These are phyloP conservation scores for Zootermopsis nevadensis DNA, from an alignment of 2,888 invertebrate species.

Conservation along the genomic window DNA sequence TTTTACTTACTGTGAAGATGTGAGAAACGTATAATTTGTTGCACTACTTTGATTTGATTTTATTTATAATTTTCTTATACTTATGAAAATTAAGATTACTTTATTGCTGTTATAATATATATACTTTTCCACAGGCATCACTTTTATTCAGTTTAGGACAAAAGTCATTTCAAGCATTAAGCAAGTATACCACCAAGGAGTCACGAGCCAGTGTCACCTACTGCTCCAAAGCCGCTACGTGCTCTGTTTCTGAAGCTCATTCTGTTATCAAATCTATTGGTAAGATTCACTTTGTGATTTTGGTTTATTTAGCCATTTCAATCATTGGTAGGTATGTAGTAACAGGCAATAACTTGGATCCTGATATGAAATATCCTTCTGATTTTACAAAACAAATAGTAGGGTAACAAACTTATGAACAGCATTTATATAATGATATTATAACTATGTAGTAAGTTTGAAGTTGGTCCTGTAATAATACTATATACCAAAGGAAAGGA, in stretches of 20 bases:
- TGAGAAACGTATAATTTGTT: too few relatives aligned
- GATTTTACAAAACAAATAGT: too few relatives aligned
- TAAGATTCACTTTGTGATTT: neutral
- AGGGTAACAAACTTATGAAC: too few relatives aligned
- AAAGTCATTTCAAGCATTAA: neutral
- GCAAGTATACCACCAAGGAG: slow-evolving; percentile 28
- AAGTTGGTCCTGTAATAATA: too few relatives aligned
- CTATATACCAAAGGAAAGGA: too few relatives aligned
- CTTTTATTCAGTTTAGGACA: neutral
- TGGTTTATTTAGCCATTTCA: too few relatives aligned
- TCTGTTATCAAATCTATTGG: neutral
- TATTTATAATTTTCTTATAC: neutral
- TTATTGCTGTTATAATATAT: neutral
- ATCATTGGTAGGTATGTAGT: too few relatives aligned
- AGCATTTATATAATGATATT: neutral
- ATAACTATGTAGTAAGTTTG: too few relatives aligned
- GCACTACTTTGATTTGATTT: neutral
- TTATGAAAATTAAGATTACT: neutral
- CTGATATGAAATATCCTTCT: too few relatives aligned
- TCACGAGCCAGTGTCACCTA: neutral
- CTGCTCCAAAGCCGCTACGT: neutral
- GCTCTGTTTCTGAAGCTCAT: slow-evolving; percentile 21
- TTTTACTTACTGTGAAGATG: too few relatives aligned
- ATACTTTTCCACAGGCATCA: neutral
- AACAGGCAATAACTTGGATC: too few relatives aligned